These are phyloP conservation scores for Anniella stebbinsi DNA, from an alignment of 2,797 vertebrate species.

Conservation along the genomic window DNA sequence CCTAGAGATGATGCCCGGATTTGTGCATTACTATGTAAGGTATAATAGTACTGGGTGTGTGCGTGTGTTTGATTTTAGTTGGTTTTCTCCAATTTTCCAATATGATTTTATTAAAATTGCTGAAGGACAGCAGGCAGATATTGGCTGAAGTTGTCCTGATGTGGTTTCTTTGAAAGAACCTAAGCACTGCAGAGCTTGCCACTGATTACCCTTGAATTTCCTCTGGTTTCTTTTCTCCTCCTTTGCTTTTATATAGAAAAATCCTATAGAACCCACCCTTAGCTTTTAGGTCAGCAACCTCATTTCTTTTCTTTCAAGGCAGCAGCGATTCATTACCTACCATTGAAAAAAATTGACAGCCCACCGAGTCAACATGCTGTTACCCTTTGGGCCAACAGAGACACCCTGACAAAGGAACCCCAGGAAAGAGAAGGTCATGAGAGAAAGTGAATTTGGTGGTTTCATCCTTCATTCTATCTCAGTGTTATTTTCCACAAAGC, in stretches of 20 bases:
- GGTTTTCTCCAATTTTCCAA: neutral
- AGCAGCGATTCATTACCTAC: slow-evolving; percentile 34
- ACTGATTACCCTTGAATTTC: neutral
- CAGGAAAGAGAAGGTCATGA: slow-evolving; percentile 6
- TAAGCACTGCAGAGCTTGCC: neutral
- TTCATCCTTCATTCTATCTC: slow-evolving; percentile 4
- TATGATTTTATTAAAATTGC: neutral
- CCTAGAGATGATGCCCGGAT: too few relatives aligned
- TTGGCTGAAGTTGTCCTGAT: neutral
- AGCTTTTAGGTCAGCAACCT: slow-evolving; percentile 27
- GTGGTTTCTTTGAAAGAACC: neutral
- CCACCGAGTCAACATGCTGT: slow-evolving; percentile 10
- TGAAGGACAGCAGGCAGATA: neutral
- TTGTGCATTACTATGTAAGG: too few relatives aligned
- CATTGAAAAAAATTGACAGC: slow-evolving; percentile 21
- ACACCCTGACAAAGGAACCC: slow-evolving; percentile 14
- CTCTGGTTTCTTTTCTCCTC: neutral
- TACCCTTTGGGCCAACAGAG: slow-evolving; percentile 20
- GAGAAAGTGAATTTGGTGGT: slow-evolving; percentile 1
- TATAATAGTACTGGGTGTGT: too few relatives aligned
- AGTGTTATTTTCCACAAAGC: slow-evolving; percentile 27
- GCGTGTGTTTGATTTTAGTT: neutral
- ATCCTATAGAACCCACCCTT: slow-evolving; percentile 22
- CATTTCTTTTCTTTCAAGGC: slow-evolving; percentile 33
- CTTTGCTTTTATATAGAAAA: slow-evolving; percentile 5